A percentile compares a stretch with the other conserved stretches of the same genome.
phyloP scores from a whole-genome alignment of 92 coral and sea anemone genomes.

The Epizoanthus rinbou region DNA sequence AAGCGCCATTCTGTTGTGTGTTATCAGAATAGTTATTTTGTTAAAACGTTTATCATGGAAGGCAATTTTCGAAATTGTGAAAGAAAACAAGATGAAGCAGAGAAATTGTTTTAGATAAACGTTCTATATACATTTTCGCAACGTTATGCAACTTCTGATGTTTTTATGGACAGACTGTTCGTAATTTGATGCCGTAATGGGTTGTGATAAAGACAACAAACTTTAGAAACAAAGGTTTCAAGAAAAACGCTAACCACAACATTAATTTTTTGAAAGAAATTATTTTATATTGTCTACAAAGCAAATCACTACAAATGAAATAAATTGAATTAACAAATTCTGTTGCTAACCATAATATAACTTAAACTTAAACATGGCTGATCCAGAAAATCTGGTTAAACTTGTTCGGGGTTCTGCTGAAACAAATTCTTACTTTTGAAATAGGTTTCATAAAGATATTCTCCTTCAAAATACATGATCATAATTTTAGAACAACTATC shows the following conservation, averaged over 20 bases:
- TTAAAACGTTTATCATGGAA: neutral
- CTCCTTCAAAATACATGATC: neutral
- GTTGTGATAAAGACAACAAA: slow-evolving; percentile 2
- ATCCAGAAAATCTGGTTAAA: no score
- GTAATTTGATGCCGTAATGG: neutral
- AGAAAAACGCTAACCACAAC: neutral
- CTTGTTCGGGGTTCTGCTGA: no score
- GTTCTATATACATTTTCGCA: neutral
- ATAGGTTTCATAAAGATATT: neutral
- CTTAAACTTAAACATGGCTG: neutral
- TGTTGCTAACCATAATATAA: neutral
- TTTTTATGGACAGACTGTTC: neutral
- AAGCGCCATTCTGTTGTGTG: neutral
- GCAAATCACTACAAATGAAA: slow-evolving; percentile 3
- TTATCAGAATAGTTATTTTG: neutral
- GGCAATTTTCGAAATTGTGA: neutral
- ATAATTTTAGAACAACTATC: neutral
- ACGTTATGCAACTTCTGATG: neutral
- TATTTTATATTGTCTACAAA: slow-evolving; percentile 16
- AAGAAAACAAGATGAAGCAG: neutral
- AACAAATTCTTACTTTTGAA: neutral
- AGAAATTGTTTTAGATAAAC: neutral
- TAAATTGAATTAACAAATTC: neutral
- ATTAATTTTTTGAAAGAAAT: slow-evolving; percentile 14
- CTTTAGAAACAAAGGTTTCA: neutral